Evolutionary conservation across 2,113 vertebrate genomes (phyloP), one percentile per base, ranked within the genome.

Genomic region (Prionailurus viverrinus): DNA sequence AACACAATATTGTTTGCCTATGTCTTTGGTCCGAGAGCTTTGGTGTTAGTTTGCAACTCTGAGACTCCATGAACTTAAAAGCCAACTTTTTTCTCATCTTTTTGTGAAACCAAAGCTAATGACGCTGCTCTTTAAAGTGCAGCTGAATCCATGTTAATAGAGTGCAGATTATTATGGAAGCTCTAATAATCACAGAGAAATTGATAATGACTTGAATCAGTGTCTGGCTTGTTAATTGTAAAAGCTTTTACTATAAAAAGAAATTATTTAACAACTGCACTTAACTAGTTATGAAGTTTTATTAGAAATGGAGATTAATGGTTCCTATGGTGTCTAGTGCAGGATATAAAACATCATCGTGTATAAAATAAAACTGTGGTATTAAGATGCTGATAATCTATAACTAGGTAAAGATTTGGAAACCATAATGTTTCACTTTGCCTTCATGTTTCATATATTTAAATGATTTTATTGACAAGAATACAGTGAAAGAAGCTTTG

Each of bases 101-200:
- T 84, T 71, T 71, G 36, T 92, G 83, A 95, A 94, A 68, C 36
- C 89, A 66, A 69, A 98, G 93, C 97, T 98, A 98, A 99, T 98
- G 98, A 98, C 95, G 97, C 98, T 97, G 80, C 66, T 98, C 93
- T 95, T 98, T 98, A 98, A 98, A 98, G 96, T 95, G 94, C 96
- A 98, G 95, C 97, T 97, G 98, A 98, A 98, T 99, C 98, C 98
- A 97, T 98, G 98, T 98, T 98, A 98, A 98, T 98, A 98, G 95
- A 98, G 97, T 97, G 83, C 95, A 98, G 91, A 98, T 98, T 98
- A 98, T 98, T 98, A 98, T 96, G 97, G 98, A 98, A 98, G 97
- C 98, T 98, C 96, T 98, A 98, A 99, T 98, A 98, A 98, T 98
- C 98, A 98, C 92, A 97, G 93, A 98, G 94, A 99, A 98, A 98